A percentile compares a stretch with the other conserved stretches of the same genome.
Conservation (phyloP, 2,797 vertebrate species). For the Pygocentrus nattereri region DNA sequence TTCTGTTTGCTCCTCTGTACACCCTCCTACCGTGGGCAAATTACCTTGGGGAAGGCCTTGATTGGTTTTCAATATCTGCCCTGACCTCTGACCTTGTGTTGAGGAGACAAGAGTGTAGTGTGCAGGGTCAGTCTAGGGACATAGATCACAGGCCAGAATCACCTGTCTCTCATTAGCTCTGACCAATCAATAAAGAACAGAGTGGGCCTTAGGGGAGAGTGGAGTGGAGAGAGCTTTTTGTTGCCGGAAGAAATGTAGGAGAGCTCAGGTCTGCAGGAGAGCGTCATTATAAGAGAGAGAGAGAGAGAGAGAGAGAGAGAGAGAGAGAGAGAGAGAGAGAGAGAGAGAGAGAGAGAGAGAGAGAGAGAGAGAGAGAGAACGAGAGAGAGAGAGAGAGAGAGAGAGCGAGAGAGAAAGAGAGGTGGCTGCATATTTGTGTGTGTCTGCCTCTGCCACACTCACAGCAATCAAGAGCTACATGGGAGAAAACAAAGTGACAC, state of each 20-base stretch:
- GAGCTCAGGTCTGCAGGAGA: conserved; percentile 5
- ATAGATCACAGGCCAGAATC: conserved; percentile 37
- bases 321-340: neutral
- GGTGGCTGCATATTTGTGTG: neutral
- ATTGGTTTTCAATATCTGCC: conserved; percentile 56
- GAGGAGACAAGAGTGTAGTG: conserved; percentile 27
- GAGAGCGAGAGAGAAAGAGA: neutral
- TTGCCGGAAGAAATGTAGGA: neutral
- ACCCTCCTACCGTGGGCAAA: conserved; percentile 39
- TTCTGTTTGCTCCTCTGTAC: neutral
- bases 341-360: neutral
- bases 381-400: conserved; percentile 12
- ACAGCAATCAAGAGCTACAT: conserved; percentile 36
- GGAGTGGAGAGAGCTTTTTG: conserved; percentile 9
- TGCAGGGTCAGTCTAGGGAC: conserved; percentile 28
- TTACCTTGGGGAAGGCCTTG: conserved; percentile 25
- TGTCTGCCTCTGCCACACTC: neutral
- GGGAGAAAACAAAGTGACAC: conserved; percentile 40
- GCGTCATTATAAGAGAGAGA: conserved; percentile 12
- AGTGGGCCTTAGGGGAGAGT: neutral
- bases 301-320: too few relatives aligned
- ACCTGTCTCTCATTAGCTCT: conserved; percentile 47
- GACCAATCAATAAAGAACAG: conserved; percentile 32
- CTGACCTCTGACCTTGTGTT: conserved; percentile 50
- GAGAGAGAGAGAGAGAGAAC: neutral